Base-by-base conservation (phyloP, 1,140 invertebrate genomes). In the Zaprionus ornatus region DNA sequence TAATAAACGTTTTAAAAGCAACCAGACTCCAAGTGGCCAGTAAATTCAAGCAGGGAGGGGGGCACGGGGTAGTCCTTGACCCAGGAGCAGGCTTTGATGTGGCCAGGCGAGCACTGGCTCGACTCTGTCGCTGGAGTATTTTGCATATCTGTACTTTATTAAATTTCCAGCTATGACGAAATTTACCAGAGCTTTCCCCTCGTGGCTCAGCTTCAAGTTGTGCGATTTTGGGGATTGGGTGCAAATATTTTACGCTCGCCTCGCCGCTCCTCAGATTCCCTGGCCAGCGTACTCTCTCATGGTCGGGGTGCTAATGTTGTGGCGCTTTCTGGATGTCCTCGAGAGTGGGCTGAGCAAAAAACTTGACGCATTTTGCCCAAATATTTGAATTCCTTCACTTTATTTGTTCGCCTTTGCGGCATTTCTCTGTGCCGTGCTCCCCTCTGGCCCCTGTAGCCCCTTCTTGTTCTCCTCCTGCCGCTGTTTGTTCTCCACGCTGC, bases 331-430 rank as follows among this genome's bases (percentile, higher is more conserved):
- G 50, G 45, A 5, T 50, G 48, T 64, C 37, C 56, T 54, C 37
- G 64, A 35, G 55, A 32, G 40, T 17, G 74, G 61, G 52, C 62
- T 57, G 52, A 48, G 48, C 35, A 42, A 68, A 70, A 73, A 77
- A 80, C 77, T 77, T 78, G 82, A 80, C 83, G 82, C 82, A 86
- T 86, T 86, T 88, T 83, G 66, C 68, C 63, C 84, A 88, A 88
- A 87, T 88, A 88, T 87, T 87, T 87, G 80, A 74, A 72, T 82
- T 80, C 54, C 67, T 67, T 83, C 65, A 57, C 60, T 70, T 67
- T 80, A 62, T 61, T 71, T 73, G 50, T 32, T 76, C 66, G 52
- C 65, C 66, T 68, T 72, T 61, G 55, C 29, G 73, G 45, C 67
- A 76, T 62, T 71, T 75, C 21, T 56, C 23, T 15, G 9, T 25